Evolutionary conservation across 2,888 invertebrate species (phyloP), one percentile per base, ranked within the genome.

Genomic region (Scelioninae gen. 1): DNA sequence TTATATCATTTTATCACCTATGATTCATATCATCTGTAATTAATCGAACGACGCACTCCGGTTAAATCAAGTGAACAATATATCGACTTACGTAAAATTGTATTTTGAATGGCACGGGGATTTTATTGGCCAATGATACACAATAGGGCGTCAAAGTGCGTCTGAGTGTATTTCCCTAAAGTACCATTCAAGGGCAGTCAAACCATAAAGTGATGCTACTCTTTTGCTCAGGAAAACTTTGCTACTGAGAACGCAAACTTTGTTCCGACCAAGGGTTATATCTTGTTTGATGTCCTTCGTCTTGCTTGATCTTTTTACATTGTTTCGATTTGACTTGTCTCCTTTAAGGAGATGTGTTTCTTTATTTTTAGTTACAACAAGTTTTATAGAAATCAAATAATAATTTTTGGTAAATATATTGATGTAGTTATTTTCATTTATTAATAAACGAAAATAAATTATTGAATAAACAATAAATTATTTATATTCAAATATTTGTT

Each of bases 141-240:
- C 88, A 88, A 90, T 89, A 88, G 87, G 87, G 84, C 85, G 76
- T 65, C 80, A 65, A 34, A 79, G 79, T 76, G 62, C 68, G 74
- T 72, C 74, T 68, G 72, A 66, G 66, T 83, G 89, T 89, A 92
- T 91, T 92, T 92, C 92, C 92, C 92, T 92, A 90, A 92, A 92
- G 92, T 92, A 87, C 91, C 90, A 91, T 92, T 87, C 85, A 87
- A 90, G 89, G 88, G 89, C 88, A 91, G 90, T 91, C 83, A 91
- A 91, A 91, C 91, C 89, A 92, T 92, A 91, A 91, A 91, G 85
- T 81, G 80, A 81, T 72, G 81, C 62, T 47, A 62, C 79, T 85
- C 83, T 82, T 85, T 81, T 65, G 66, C 74, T 55, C 10, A 55
- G 74, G 68, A 78, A 84, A 84, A 84, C 77, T 84, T 84, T 58